Percentiles rank a stretch among this genome's conserved stretches.
These are phyloP conservation scores for Aphaenogaster ashmeadi DNA, from an alignment of 1,140 invertebrate genomes.

Conservation along the genomic window DNA sequence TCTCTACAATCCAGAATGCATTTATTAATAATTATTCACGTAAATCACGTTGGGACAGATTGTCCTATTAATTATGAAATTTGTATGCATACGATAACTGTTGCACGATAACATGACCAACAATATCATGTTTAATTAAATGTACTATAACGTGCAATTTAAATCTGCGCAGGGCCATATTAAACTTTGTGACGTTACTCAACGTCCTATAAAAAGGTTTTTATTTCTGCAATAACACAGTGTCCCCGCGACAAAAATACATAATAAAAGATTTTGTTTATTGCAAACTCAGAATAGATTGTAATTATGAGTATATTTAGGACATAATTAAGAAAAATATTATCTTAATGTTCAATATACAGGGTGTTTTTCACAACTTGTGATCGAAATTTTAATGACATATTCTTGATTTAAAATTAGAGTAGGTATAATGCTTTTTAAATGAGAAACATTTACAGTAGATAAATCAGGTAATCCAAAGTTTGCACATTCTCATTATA, in stretches of 20 bases:
- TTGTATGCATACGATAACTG: constrained; percentile 20
- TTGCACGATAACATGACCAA: background rate
- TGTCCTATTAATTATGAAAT: constrained; percentile 7
- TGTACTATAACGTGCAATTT: constrained; percentile 1
- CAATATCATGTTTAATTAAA: constrained; percentile 35
- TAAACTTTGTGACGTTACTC: background rate
- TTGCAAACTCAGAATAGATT: background rate
- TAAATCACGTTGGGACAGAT: background rate
- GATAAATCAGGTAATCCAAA: no score
- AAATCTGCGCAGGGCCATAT: background rate
- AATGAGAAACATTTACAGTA: no score
- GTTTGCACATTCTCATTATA: no score
- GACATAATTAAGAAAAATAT: background rate
- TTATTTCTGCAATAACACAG: background rate
- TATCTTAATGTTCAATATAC: background rate
- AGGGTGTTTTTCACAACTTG: background rate
- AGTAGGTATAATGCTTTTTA: no score
- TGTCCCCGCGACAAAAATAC: background rate
- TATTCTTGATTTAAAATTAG: no score
- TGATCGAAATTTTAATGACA: no score
- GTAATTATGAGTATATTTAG: background rate
- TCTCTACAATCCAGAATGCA: background rate
- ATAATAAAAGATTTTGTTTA: background rate
- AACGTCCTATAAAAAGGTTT: background rate
- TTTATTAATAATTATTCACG: constrained; percentile 7